A percentile compares a stretch with the other conserved stretches of the same genome.
Conservation (phyloP, 92 coral and sea anemone species). For the Pocillopora meandrina region DNA sequence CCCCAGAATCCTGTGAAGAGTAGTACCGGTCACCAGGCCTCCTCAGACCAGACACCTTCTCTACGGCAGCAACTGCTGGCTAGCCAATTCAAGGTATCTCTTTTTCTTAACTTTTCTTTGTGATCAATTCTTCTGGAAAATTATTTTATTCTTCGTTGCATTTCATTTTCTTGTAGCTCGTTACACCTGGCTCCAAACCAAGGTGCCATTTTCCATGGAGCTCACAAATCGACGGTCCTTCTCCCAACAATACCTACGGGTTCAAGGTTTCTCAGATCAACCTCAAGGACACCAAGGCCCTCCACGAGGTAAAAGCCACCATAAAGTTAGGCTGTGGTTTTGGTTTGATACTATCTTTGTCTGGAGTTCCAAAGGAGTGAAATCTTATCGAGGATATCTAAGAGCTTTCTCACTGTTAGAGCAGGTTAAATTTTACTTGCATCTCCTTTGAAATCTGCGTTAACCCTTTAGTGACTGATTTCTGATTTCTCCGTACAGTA, state of each 20-base stretch:
- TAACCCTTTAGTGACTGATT: no score
- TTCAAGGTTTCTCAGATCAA: conserved; percentile 87
- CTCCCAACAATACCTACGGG: conserved; percentile 94
- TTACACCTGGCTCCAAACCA: conserved; percentile 58
- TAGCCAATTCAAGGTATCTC: conserved; percentile 82
- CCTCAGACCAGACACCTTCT: conserved; percentile 28
- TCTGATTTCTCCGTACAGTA: no score
- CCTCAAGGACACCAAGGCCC: conserved; percentile 80
- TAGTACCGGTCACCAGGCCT: background rate
- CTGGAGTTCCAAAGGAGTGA: background rate
- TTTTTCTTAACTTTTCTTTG: background rate
- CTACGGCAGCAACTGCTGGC: conserved; percentile 72
- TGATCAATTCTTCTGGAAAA: background rate
- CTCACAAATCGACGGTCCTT: conserved; percentile 94
- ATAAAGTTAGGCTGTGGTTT: background rate
- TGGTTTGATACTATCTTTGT: background rate
- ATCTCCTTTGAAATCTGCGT: no score
- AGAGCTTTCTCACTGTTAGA: no score
- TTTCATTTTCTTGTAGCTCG: conserved; percentile 41
- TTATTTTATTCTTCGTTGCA: background rate
- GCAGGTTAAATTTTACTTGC: no score
- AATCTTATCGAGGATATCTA: no score
- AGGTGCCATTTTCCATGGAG: conserved; percentile 64
- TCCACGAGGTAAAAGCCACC: conserved; percentile 76
- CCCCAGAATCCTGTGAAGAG: background rate